These are phyloP conservation scores for Anas acuta DNA, from an alignment of 2,797 vertebrate genomes.

Conservation along the genomic window DNA sequence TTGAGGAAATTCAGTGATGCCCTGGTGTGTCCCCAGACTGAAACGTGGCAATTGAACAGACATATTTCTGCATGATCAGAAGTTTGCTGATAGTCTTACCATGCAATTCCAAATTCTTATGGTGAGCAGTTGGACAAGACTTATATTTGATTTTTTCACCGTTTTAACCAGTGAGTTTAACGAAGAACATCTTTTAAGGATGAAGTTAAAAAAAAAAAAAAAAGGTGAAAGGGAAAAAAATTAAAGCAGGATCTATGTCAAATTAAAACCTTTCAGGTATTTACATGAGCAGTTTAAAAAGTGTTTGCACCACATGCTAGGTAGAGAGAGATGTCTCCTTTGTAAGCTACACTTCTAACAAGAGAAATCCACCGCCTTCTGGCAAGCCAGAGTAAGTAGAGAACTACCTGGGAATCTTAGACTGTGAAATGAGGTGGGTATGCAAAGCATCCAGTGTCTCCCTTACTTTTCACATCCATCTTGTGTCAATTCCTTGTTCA, in stretches of 20 bases:
- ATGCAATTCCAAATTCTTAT: neutral
- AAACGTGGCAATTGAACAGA: neutral
- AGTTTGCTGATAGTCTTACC: neutral
- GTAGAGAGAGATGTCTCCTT: neutral
- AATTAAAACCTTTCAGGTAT: neutral
- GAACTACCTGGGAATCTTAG: neutral
- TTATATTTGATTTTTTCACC: neutral
- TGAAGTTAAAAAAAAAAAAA: neutral
- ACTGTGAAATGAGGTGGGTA: neutral
- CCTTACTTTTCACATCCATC: neutral
- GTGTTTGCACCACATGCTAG: neutral
- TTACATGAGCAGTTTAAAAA: neutral
- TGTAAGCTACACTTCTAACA: neutral
- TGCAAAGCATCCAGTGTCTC: rapidly evolving
- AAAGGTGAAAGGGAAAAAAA: rapidly evolving
- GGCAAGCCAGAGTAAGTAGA: neutral
- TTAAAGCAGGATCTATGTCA: neutral
- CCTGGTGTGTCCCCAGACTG: neutral
- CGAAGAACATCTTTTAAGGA: neutral
- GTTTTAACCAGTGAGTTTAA: neutral
- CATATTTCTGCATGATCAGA: neutral
- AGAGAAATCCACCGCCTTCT: neutral
- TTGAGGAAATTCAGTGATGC: neutral
- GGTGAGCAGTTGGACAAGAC: neutral
- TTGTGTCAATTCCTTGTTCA: neutral